Base-by-base conservation (phyloP, 2,113 vertebrate species). In the Cisticola juncidis region DNA sequence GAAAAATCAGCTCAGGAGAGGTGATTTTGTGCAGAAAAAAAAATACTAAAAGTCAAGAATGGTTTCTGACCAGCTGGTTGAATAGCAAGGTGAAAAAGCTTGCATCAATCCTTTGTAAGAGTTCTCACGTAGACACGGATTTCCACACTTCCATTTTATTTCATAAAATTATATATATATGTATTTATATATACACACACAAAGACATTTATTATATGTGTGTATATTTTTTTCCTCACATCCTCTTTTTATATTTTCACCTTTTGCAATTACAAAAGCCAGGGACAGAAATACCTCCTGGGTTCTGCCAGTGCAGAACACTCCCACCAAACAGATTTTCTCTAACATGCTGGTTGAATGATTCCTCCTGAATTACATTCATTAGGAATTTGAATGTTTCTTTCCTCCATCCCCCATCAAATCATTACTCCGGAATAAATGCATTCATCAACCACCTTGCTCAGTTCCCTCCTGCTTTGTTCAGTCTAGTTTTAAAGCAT, bases 311-410 rank as follows among this genome's bases (percentile, higher is more conserved):
- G 82, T 65, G 88, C 93, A 96, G 95, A 92, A 94, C 86, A 93
- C 94, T 95, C 92, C 95, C 93, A 96, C 88, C 94, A 95, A 96
- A 93, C 72, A 95, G 93, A 96, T 95, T 94, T 94, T 85, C 93
- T 90, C 93, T 94, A 90, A 84, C 93, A 94, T n/a, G n/a, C 95
- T 83, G 93, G 86, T 95, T 57, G n/a, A 97, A 86, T 93, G 92
- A 96, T 95, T 97, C 95, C 92, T 92, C 72, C 88, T 96, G 95
- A 95, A 97, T 97, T 96, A 96, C 94, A 97, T 97, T 96, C 93
- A 95, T 97, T 96, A 96, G 92, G 88, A 96, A 96, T 96, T 96
- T 96, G 94, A 96, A 96, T 92, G 94, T 96, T 97, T 96, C 95
- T 90, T 93, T 93, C 94, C 94, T 94, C 95, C 96, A 96, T 93